Percentiles rank a stretch among this genome's conserved stretches.
These are phyloP conservation scores for Hiodon alosoides DNA, from an alignment of 2,113 vertebrate species.

Conservation along the genomic window DNA sequence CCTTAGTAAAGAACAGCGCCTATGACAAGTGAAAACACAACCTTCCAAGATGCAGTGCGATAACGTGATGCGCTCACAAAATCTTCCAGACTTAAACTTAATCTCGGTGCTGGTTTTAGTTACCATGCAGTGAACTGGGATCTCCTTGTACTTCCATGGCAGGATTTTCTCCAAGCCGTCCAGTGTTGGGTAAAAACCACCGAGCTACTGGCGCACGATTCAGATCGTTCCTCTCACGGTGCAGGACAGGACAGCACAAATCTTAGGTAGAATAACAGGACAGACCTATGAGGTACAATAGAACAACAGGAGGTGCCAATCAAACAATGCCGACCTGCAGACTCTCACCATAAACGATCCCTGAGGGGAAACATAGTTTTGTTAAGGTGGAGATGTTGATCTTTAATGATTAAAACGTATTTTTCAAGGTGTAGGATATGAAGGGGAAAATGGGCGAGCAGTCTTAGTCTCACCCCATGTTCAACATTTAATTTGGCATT, in stretches of 20 bases:
- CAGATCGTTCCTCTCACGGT: too few relatives aligned
- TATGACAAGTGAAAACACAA: background rate
- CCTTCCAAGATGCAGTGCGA: background rate
- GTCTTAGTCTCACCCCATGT: constrained; percentile 13
- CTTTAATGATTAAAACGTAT: background rate
- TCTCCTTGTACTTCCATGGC: background rate
- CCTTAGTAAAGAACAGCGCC: background rate
- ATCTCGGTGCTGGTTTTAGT: background rate
- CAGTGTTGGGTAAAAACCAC: too few relatives aligned
- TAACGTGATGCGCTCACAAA: background rate
- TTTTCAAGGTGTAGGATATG: constrained; percentile 32
- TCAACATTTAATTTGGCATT: too few relatives aligned
- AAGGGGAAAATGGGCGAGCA: constrained; percentile 25
- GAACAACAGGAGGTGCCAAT: constrained; percentile 46
- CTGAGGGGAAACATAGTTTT: constrained; percentile 33
- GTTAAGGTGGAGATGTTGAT: constrained; percentile 24
- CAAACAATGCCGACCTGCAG: constrained; percentile 33
- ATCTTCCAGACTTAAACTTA: background rate
- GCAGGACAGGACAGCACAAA: constrained; percentile 7
- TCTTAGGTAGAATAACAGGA: constrained; percentile 34
- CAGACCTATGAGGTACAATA: constrained; percentile 43
- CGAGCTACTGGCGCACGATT: too few relatives aligned
- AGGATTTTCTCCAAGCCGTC: background rate
- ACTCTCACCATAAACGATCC: constrained; percentile 50
- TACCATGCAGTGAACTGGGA: background rate